Base-by-base conservation (phyloP, 2,888 invertebrate genomes). In the Phymatocera aterrima region DNA sequence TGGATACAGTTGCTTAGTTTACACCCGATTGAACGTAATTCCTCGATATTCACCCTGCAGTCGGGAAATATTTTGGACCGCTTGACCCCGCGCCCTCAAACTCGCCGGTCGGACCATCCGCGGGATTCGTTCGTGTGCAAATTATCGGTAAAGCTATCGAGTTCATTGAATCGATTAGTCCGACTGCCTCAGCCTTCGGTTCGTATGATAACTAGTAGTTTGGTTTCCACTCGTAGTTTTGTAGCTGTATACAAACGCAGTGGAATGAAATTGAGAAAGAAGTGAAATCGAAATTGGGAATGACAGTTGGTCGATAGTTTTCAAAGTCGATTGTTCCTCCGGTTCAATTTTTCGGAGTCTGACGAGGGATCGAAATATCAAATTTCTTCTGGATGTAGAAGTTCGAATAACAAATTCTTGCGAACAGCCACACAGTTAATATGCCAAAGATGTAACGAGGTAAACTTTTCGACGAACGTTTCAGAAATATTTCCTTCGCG, bases 1-100 rank as follows among this genome's bases (percentile, higher is more conserved):
- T 6, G 60, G 24, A 51, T 40, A 40, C 60, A 51, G 10, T 75
- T 18, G 75, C 57, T 75, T 28, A 54, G 57, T 54, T 60, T 57
- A 75, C 75, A 60, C 75, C 24, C 57, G 57, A 75, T 75, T 75
- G 40, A 75, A 57, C 75, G 40, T 75, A 40, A 75, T 70, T 48
- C 28, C 43, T 10, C 8, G 28, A 15, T 2, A 18, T 18, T 15
- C n/a, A 51, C 51, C n/a, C n/a, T 18, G n/a, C 51, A 51, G 5
- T 5, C 6, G 43, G 12, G 43, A 43, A 43, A 43, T 43, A 6
- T 10, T 43, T 43, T 12, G 43, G 12, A 43, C 43, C 8, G 12
- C 12, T 43, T 10, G 43, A 43, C 43, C 43, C 43, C 43, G 43
- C 43, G 43, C 51, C 40, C 40, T 12, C 40, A 6, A 10, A 10